A percentile compares a stretch with the other conserved stretches of the same genome.
Conservation (phyloP, 2,113 vertebrate genomes). For the Parotia lawesii region DNA sequence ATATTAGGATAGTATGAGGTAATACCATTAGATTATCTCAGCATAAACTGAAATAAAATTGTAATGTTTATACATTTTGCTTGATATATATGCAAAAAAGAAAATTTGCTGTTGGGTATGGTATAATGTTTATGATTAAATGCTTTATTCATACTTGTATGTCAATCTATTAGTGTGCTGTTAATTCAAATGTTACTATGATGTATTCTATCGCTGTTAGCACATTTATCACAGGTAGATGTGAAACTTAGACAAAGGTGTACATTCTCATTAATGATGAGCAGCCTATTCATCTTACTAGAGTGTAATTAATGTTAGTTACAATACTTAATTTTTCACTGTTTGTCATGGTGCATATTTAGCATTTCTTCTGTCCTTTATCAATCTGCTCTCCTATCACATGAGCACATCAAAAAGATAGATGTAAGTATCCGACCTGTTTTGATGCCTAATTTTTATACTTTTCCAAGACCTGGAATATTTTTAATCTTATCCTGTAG, state of each 20-base stretch:
- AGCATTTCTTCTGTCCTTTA: conserved; percentile 76
- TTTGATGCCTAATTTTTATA: conserved; percentile 51
- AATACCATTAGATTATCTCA: neutral
- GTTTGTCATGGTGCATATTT: conserved; percentile 83
- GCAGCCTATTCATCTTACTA: conserved; percentile 83
- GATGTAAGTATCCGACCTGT: conserved; percentile 77
- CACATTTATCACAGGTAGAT: conserved; percentile 90
- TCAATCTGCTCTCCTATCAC: conserved; percentile 73
- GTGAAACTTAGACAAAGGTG: conserved; percentile 88
- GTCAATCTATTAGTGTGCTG: conserved; percentile 83
- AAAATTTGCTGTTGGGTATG: conserved; percentile 72
- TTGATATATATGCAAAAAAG: conserved; percentile 49
- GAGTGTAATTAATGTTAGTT: conserved; percentile 83
- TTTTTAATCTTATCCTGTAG: conserved; percentile 10
- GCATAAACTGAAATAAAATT: conserved; percentile 22
- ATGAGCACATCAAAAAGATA: conserved; percentile 75
- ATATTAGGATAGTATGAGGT: neutral
- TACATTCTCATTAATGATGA: conserved; percentile 91
- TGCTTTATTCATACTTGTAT: conserved; percentile 76
- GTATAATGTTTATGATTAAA: conserved; percentile 81
- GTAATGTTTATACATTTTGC: conserved; percentile 30
- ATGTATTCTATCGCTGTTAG: conserved; percentile 81
- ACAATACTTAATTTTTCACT: conserved; percentile 84
- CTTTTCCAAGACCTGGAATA: neutral
- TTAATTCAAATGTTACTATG: conserved; percentile 82